Evolutionary conservation across 23 tunicate genomes (phyloP).

Genomic region (Styela plicata): DNA sequence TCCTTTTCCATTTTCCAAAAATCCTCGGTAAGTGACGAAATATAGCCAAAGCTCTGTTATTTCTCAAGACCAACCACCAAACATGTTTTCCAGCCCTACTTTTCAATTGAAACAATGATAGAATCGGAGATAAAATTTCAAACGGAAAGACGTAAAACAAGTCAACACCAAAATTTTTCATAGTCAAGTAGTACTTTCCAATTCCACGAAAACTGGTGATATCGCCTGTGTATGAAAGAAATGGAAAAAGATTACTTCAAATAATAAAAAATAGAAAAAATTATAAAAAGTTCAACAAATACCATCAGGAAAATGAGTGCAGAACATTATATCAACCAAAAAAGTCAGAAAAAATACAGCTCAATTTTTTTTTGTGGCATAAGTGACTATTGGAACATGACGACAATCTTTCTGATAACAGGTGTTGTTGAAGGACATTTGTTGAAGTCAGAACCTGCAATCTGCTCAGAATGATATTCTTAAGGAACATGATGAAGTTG

Average conservation of each 20-base stretch:
- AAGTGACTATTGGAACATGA: no score
- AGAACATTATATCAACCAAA: neutral
- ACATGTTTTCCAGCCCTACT: constrained; percentile 15
- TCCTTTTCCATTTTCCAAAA: constrained; percentile 53
- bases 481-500: no score
- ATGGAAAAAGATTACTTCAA: neutral
- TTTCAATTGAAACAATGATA: constrained; percentile 19
- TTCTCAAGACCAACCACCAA: constrained; percentile 41
- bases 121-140: constrained; percentile 47
- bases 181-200: constrained; percentile 43
- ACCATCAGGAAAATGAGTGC: constrained; percentile 4
- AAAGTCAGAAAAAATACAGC: neutral
- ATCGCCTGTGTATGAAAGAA: neutral
- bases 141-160: constrained; percentile 61
- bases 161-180: constrained; percentile 64
- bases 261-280: constrained; percentile 44
- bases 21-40: constrained; percentile 56
- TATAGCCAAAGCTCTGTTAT: constrained; percentile 53
- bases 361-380: no score
- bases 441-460: no score
- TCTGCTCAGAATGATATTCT: no score
- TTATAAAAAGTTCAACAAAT: constrained; percentile 18
- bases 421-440: no score
- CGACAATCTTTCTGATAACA: no score
- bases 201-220: constrained; percentile 64